Base-by-base conservation (phyloP, 2,113 vertebrate species). In the Petrocephalus microphthalmus region DNA sequence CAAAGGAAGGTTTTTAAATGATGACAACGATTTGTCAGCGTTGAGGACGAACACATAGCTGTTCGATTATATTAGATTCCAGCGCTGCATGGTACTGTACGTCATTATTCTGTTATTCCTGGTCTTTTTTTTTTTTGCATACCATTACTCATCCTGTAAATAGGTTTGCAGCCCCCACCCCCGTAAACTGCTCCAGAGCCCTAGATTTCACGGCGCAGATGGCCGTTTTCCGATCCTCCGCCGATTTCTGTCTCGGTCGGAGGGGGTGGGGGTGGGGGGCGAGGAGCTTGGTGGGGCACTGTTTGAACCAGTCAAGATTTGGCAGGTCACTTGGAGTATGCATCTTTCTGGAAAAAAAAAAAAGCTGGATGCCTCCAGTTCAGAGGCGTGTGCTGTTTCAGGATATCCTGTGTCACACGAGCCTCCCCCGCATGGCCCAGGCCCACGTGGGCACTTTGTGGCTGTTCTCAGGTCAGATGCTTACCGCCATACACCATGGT, bases 271-370 rank as follows among this genome's bases (percentile, higher is more conserved):
- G 45, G 83, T n/a, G 51, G 20, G 45, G 29, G 29, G 71, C 22
- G 7, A 11, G n/a, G 20, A 22, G 19, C 11, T 22, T 20, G 17
- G 81, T 49, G 52, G 52, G 64, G 87, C 22, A 7, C 22, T 33
- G 51, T 57, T 45, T 86, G 25, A 57, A 51, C 29, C 74, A 37
- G 89, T 81, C 45, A 11, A 88, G 78, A 86, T 84, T 89, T 89
- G 88, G 83, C 86, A 89, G 89, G 89, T 85, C 87, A 85, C 81
- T 64, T 52, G 2, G 54, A 84, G 47, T 88, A 13, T 22, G 85
- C 88, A 85, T 91, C 56, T 78, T 88, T 89, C 90, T 89, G 84
- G 88, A 89, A 91, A 91, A 90, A 89, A 85, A 89, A 90, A 91
- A n/a, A n/a, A n/a, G n/a, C 89, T 85, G 88, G 86, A 91, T 17